Base-by-base conservation (phyloP, 2,113 vertebrate genomes). In the Gymnorhina tibicen region DNA sequence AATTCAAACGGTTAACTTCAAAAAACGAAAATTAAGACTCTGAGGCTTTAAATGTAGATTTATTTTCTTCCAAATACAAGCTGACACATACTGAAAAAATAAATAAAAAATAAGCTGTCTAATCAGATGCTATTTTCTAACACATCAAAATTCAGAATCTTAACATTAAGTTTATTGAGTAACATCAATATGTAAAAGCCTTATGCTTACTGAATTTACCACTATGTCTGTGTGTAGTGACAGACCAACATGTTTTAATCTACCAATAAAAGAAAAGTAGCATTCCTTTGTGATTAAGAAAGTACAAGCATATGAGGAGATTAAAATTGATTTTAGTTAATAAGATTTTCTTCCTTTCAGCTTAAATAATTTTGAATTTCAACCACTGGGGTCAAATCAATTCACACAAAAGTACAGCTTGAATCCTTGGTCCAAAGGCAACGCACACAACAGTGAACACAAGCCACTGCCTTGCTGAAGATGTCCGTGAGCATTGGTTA, bases 51-150 rank as follows among this genome's bases (percentile, higher is more conserved):
- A 92, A 70, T 70, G 20, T 23, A 84, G n/a, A 87, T 93, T 96
- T 93, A 93, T 93, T 95, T 92, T 94, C 89, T 87, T 87, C 28
- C 59, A 95, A 77, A 89, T 56, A 26, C 80, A 89, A 89, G 42
- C 27, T 91, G 79, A 84, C 17, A 66, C 19, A 64, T 64, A 60
- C 27, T 39, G 46, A n/a, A 46, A 79, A 78, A 58, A 52, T 8
- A 39, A 55, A 52, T 11, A 37, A 53, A 80, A 28, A 84, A 84
- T 9, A 53, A 77, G 20, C 14, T 90, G 33, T 63, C 68, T 81
- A 81, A 84, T 55, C 72, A 70, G 68, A 67, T 13, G 42, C 39
- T 53, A 21, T 63, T 94, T 91, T n/a, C 42, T 88, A 69, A 63
- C 24, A 84, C 13, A 91, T 50, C 83, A 85, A 89, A 79, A 69